Evolutionary conservation across 2,113 vertebrate genomes (phyloP).

Genomic region (Petaurus breviceps): DNA sequence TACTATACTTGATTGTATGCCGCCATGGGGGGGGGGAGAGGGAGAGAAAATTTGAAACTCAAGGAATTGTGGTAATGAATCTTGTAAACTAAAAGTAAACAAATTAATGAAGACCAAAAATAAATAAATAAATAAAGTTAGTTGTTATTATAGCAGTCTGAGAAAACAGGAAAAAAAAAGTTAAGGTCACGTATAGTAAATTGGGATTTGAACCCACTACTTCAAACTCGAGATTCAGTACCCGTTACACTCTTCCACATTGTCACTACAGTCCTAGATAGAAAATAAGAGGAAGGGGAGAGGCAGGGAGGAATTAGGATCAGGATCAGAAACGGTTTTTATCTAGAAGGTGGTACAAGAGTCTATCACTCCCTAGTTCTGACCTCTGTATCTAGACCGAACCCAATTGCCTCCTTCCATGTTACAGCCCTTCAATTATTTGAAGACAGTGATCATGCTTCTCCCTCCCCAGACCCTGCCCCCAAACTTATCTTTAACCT

Average conservation of each 20-base stretch:
- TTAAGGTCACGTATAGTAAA: neutral
- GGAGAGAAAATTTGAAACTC: too few species aligned
- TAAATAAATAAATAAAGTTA: too few species aligned
- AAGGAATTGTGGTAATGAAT: too few species aligned
- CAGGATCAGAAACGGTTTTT: neutral
- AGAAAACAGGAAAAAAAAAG: too few species aligned
- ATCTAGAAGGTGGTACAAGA: neutral
- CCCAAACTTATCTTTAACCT: neutral
- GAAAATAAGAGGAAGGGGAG: neutral
- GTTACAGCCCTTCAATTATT: neutral
- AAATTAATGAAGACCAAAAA: too few species aligned
- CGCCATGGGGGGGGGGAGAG: too few species aligned
- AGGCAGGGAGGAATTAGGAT: neutral
- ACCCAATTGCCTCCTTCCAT: neutral
- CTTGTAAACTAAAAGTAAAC: too few species aligned
- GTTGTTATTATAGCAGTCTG: too few species aligned
- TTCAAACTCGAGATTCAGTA: neutral
- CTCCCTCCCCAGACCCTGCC: neutral
- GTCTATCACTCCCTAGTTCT: neutral
- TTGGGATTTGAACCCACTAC: neutral
- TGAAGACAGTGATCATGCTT: neutral
- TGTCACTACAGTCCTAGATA: neutral
- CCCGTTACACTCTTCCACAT: neutral
- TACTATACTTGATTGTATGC: too few species aligned
- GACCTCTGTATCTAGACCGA: neutral